phyloP scores from a whole-genome alignment of 2,888 invertebrate genomes.

The Brachypalpus laphriformis region DNA sequence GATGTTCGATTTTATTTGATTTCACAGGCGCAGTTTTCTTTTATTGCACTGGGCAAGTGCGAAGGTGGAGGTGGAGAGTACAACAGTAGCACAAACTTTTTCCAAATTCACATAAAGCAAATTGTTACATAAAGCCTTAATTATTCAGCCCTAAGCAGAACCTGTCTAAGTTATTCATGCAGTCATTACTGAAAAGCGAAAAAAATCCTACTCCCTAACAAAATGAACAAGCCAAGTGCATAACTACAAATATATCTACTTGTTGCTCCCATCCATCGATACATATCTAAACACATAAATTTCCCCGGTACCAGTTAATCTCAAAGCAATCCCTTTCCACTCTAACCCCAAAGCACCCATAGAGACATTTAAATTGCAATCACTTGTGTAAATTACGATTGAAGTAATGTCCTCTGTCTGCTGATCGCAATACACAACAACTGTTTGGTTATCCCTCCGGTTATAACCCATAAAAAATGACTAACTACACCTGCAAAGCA shows the following conservation, averaged over 20 bases:
- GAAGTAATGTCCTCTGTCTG: constrained; percentile 70
- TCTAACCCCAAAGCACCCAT: constrained; percentile 22
- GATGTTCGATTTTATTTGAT: no score
- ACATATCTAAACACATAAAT: constrained; percentile 52
- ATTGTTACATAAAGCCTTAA: no score
- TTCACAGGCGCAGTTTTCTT: no score
- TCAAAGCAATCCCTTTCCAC: constrained; percentile 1
- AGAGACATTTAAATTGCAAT: constrained; percentile 69
- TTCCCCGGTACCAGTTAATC: constrained; percentile 33
- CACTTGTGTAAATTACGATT: constrained; percentile 73
- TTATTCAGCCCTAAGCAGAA: no score
- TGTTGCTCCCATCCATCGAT: constrained; percentile 13
- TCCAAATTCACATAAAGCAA: no score
- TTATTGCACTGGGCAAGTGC: no score
- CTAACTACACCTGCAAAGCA: constrained; percentile 71
- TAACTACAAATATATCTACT: no score
- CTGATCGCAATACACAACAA: constrained; percentile 41
- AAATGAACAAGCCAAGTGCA: neutral
- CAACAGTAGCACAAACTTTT: no score
- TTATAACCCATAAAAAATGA: constrained; percentile 70
- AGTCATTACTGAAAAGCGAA: no score
- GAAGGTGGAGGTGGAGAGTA: no score
- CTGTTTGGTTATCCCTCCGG: constrained; percentile 43
- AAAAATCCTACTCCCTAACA: neutral
- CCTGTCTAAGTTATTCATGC: no score